Evolutionary conservation across 2,888 invertebrate genomes (phyloP).

Genomic region (Aphodius granarius): DNA sequence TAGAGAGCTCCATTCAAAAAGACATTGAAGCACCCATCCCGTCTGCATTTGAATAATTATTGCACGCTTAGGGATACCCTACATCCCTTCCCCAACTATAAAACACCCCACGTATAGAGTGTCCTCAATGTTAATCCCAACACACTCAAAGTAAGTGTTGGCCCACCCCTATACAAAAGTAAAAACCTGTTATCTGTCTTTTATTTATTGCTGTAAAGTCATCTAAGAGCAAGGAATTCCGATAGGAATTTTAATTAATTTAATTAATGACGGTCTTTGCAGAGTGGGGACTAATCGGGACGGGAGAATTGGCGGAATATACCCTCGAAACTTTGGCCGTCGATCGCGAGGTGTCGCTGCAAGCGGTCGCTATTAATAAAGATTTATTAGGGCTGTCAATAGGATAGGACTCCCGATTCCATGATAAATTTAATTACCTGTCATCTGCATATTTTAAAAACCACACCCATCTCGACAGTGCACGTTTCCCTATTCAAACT

Average conservation of each 20-base stretch:
- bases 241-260: neutral
- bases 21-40: neutral
- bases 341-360: conserved; percentile 2
- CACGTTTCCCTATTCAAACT: neutral
- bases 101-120: neutral
- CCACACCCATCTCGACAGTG: neutral
- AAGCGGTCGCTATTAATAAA: conserved; percentile 7
- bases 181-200: neutral
- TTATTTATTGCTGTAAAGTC: neutral
- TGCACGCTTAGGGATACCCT: neutral
- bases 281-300: conserved; percentile 1
- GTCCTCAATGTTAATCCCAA: neutral
- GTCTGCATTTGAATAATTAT: conserved; percentile 11
- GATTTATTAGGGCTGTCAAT: conserved; percentile 10
- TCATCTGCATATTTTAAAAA: conserved; percentile 27
- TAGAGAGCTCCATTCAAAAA: neutral
- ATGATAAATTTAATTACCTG: conserved; percentile 27
- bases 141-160: neutral
- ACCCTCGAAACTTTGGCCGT: conserved; percentile 1
- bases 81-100: neutral
- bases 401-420: neutral
- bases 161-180: neutral
- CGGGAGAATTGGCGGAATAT: neutral
- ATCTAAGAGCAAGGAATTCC: neutral
- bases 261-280: neutral